Evolutionary conservation across 2,888 invertebrate species (phyloP), one percentile per base, ranked within the genome.

Genomic region (Monopis laevigella): DNA sequence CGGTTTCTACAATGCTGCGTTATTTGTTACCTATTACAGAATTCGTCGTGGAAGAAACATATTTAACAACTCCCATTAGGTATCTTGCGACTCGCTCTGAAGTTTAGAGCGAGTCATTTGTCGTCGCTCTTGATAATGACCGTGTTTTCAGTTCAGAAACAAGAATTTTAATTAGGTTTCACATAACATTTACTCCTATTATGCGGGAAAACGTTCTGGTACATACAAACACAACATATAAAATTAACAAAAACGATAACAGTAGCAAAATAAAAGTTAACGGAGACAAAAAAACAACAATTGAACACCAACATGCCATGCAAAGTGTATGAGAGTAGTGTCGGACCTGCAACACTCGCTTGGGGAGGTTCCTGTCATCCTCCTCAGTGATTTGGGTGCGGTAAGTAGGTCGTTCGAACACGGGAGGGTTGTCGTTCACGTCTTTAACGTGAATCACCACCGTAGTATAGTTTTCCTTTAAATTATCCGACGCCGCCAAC

Each of bases 391-490:
- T 96, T 82, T 96, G 95, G 40, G 96, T 94, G 62, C 94, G 88
- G 82, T 96, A 96, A 43, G 93, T 94, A 40, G 96, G 95, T 51
- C 95, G 83, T 75, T 95, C 94, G 78, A 98, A 98, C 54, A 94
- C 93, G 2, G 98, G 98, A 32, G 96, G 93, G 83, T 98, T 98
- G 84, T 98, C 98, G 78, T 98, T 98, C 52, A 97, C 96, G 72
- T 98, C 97, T 81, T 95, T 96, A 57, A 97, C 94, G 77, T 96
- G 93, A 62, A 97, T 96, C 62, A 96, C 95, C 51, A 97, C 96
- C 28, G 93, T 96, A 30, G 96, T 96, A 82, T 93, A 93, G 86
- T 96, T 96, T 80, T 97, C 96, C 83, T 96, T 96, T 66, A 95
- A 85, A 85, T 97, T 97, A 83, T 95, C 94, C 48, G 97, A 96